phyloP scores from a whole-genome alignment of 1,140 invertebrate species.

The Chironomus tepperi region DNA sequence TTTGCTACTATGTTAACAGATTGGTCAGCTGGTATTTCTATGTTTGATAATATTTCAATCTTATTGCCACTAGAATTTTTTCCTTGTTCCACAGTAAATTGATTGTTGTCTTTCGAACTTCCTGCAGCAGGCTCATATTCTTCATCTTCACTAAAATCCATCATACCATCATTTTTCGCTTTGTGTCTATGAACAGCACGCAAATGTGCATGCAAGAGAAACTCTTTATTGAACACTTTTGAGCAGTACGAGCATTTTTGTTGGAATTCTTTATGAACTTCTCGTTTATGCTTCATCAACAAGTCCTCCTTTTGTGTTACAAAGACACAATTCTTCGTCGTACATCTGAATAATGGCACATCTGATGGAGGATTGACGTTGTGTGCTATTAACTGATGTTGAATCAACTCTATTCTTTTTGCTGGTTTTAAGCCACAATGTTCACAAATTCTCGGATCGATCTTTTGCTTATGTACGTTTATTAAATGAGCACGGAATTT shows the following conservation, averaged over 20 bases:
- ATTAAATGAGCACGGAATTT: slow-evolving; percentile 70
- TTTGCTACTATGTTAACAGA: slow-evolving; percentile 32
- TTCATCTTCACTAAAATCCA: slow-evolving; percentile 52
- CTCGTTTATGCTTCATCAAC: slow-evolving; percentile 44
- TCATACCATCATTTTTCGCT: slow-evolving; percentile 50
- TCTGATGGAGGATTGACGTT: slow-evolving; percentile 59
- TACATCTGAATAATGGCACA: slow-evolving; percentile 56
- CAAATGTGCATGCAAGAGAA: slow-evolving; percentile 57
- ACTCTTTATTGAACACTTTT: slow-evolving; percentile 52
- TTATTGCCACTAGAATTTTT: slow-evolving; percentile 35
- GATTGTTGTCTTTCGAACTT: slow-evolving; percentile 29
- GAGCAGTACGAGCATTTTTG: slow-evolving; percentile 59
- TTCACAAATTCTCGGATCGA: slow-evolving; percentile 70
- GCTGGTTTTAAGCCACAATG: slow-evolving; percentile 70
- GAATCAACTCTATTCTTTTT: slow-evolving; percentile 65
- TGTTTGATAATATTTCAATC: slow-evolving; percentile 45
- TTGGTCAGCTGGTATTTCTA: slow-evolving; percentile 36
- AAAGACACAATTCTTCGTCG: slow-evolving; percentile 54
- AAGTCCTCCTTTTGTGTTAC: slow-evolving; percentile 46
- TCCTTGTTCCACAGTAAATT: too few species aligned
- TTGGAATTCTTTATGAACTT: slow-evolving; percentile 40
- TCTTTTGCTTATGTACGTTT: slow-evolving; percentile 69
- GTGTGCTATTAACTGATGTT: slow-evolving; percentile 74
- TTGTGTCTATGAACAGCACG: slow-evolving; percentile 51
- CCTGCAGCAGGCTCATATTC: slow-evolving; percentile 37